A percentile compares a stretch with the other conserved stretches of the same genome.
phyloP scores from a whole-genome alignment of 2,888 invertebrate genomes.

The Dysmachus trigonus region DNA sequence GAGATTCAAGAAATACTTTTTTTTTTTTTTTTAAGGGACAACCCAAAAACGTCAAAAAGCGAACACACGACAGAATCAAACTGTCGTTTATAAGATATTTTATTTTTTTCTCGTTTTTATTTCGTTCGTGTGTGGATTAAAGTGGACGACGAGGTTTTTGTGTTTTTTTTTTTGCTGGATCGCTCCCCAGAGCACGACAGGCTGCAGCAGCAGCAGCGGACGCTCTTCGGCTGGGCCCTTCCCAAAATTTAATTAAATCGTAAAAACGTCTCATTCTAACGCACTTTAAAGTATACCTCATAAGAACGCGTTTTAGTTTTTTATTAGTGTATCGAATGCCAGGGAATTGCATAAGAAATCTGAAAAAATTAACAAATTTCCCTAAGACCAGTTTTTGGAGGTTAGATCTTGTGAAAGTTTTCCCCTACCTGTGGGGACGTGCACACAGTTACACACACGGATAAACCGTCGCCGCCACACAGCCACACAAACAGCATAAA shows the following conservation, averaged over 20 bases:
- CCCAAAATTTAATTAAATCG: too few relatives aligned
- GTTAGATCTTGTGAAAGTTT: constrained; percentile 38
- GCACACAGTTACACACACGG: too few relatives aligned
- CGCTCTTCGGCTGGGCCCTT: background rate
- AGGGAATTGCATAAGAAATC: constrained; percentile 7
- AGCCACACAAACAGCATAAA: too few relatives aligned
- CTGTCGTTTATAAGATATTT: too few relatives aligned
- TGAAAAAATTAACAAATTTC: background rate
- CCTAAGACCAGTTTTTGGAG: constrained; percentile 9
- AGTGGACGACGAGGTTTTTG: background rate
- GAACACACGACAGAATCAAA: background rate
- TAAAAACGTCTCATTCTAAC: too few relatives aligned
- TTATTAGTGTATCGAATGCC: background rate
- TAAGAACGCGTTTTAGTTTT: background rate
- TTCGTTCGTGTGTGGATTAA: background rate
- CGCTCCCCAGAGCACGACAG: background rate
- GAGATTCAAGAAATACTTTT: too few relatives aligned
- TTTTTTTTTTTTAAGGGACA: background rate
- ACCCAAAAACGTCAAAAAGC: constrained; percentile 12
- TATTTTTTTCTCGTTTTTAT: too few relatives aligned
- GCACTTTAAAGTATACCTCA: background rate
- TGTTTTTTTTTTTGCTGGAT: background rate
- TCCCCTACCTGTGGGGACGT: constrained; percentile 14
- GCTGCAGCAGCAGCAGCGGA: background rate
- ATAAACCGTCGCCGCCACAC: too few relatives aligned